Conservation (phyloP, 2,113 vertebrate genomes). For the Raja brachyura region DNA sequence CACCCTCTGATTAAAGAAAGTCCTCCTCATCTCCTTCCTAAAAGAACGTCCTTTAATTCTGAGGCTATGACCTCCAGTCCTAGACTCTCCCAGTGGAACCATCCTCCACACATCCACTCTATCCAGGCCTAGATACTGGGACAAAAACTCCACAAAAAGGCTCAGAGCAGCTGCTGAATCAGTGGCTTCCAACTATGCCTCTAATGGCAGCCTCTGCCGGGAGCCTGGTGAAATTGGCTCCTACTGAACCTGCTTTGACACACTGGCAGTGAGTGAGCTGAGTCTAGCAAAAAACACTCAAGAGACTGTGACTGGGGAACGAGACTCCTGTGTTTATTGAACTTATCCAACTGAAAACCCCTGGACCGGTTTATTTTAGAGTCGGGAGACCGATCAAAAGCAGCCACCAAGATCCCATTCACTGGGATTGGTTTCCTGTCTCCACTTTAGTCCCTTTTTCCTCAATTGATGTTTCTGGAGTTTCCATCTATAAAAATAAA, state of each 20-base stretch:
- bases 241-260: neutral
- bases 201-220: neutral
- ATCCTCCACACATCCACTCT: no score
- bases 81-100: no score
- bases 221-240: neutral
- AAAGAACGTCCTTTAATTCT: no score
- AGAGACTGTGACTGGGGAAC: neutral
- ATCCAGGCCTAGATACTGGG: neutral
- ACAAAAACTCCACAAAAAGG: neutral
- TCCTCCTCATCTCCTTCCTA: no score
- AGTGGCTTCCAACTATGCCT: neutral
- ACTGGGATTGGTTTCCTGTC: neutral
- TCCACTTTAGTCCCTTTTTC: neutral
- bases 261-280: neutral
- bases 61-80: no score
- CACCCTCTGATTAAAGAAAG: no score
- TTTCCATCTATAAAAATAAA: constrained; percentile 17
- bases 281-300: neutral
- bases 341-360: neutral
- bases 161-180: neutral
- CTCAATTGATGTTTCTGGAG: neutral
- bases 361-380: neutral
- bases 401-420: neutral
- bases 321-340: neutral
- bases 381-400: neutral